These are phyloP conservation scores for Cecidostiba fungosa DNA, from an alignment of 2,888 invertebrate genomes.

Conservation along the genomic window DNA sequence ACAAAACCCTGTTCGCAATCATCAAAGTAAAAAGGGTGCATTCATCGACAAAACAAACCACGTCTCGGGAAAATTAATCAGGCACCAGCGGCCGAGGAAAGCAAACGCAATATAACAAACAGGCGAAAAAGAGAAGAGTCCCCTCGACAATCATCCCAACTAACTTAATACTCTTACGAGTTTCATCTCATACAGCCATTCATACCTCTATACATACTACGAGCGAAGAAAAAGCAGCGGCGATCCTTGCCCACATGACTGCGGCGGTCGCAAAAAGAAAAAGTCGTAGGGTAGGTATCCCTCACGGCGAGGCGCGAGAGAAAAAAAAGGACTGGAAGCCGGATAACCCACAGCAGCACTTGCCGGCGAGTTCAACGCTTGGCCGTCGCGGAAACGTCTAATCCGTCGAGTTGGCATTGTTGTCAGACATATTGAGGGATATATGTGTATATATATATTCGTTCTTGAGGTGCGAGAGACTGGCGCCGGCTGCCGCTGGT, in stretches of 20 bases:
- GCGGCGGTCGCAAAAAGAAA: conserved; percentile 23
- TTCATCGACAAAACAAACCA: neutral
- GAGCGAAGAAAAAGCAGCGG: conserved; percentile 55
- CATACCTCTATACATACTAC: neutral
- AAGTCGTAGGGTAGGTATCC: neutral
- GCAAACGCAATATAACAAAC: neutral
- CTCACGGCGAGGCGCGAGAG: neutral
- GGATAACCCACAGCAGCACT: neutral
- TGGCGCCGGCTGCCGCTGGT: conserved; percentile 72
- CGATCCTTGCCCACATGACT: conserved; percentile 30
- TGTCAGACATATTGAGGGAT: conserved; percentile 78
- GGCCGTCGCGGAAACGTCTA: conserved; percentile 73
- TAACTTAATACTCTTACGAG: conserved; percentile 56
- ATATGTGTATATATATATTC: conserved; percentile 64
- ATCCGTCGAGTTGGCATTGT: conserved; percentile 76
- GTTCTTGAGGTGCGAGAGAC: conserved; percentile 77
- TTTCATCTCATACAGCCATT: conserved; percentile 59
- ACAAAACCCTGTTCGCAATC: no score
- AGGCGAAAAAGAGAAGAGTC: neutral
- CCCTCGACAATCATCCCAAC: conserved; percentile 43
- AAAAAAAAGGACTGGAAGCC: neutral
- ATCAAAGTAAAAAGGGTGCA: neutral
- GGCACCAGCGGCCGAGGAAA: neutral
- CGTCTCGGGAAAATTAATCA: conserved; percentile 14
- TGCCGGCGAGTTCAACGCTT: conserved; percentile 59